phyloP scores from a whole-genome alignment of 2,113 vertebrate genomes.

The Mola mola region DNA sequence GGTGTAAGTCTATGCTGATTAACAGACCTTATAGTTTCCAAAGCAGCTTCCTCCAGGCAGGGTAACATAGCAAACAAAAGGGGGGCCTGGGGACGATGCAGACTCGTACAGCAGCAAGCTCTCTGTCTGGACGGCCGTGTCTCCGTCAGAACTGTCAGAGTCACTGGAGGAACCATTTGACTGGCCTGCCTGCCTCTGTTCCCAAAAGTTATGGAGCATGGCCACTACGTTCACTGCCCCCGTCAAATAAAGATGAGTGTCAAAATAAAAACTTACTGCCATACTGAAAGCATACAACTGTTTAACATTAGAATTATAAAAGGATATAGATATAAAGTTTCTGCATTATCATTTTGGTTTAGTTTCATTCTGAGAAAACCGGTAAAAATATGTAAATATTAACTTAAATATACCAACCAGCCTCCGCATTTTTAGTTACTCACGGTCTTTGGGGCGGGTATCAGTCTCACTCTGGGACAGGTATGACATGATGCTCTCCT shows the following conservation, averaged over 20 bases:
- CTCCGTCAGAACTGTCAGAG: constrained; percentile 73
- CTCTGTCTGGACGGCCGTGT: constrained; percentile 52
- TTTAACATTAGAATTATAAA: no score
- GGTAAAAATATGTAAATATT: no score
- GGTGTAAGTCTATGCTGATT: background rate
- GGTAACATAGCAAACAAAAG: constrained; percentile 89
- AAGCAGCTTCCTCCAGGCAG: constrained; percentile 93
- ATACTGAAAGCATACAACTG: no score
- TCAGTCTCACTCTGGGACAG: constrained; percentile 79
- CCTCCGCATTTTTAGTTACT: constrained; percentile 83
- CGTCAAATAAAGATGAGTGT: constrained; percentile 2
- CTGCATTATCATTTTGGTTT: background rate
- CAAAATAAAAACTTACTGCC: no score
- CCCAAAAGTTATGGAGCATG: constrained; percentile 91
- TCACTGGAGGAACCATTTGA: constrained; percentile 68
- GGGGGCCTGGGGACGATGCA: constrained; percentile 81
- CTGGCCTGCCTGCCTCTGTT: constrained; percentile 84
- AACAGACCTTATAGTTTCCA: constrained; percentile 89
- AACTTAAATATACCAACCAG: no score
- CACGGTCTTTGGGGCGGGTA: constrained; percentile 83
- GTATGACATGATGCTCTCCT: constrained; percentile 70
- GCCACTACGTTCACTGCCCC: constrained; percentile 89
- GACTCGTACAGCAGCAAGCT: constrained; percentile 86
- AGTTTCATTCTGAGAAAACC: background rate
- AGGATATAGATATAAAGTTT: no score